Base-by-base conservation (phyloP, 92 coral and sea anemone genomes). In the Chrysogorgia sp. region DNA sequence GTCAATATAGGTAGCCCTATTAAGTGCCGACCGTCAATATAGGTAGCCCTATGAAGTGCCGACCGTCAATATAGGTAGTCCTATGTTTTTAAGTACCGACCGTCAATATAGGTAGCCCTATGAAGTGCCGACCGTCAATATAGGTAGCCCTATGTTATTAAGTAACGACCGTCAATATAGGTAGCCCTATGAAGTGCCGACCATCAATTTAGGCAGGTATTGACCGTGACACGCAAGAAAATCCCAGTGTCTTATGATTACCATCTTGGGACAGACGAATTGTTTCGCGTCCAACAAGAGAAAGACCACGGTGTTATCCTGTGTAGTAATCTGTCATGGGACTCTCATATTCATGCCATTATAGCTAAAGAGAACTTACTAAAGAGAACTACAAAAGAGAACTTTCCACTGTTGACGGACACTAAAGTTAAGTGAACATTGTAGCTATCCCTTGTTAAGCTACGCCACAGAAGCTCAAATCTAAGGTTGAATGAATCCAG, bases 401-500 rank as follows among this genome's bases (percentile, higher is more conserved):
- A 61, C 85, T 12, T 81, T 60, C 62, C 71, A 0, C 6, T 58
- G 19, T 50, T 81, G 66, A 71, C 80, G n/a, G 80, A 70, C 43
- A 40, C 40, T 43, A 48, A 45, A 56, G 74, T 68, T 2, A 64
- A 81, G 10, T 20, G 80, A 1, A 56, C 80, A 55, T 21, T 71
- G 34, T 81, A 71, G 15, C 60, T 81, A 24, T 10, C 74, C 7
- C 33, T 81, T 9, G 74, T 71, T 3, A 59, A 76, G 83, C 82
- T 78, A 78, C 37, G 83, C 83, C 10, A 76, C 70, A n/a, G 49
- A 76, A 57, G 71, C 58, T 71, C 56, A 82, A 63, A 72, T 22
- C 33, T 59, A 83, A 66, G 48, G 31, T 74, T 63, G 87, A 83
- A 33, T 12, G 71, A 26, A 63, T 82, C 30, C 87, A 53, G 53